Conservation (phyloP, 2,888 invertebrate genomes). For the Athetis lepigone region DNA sequence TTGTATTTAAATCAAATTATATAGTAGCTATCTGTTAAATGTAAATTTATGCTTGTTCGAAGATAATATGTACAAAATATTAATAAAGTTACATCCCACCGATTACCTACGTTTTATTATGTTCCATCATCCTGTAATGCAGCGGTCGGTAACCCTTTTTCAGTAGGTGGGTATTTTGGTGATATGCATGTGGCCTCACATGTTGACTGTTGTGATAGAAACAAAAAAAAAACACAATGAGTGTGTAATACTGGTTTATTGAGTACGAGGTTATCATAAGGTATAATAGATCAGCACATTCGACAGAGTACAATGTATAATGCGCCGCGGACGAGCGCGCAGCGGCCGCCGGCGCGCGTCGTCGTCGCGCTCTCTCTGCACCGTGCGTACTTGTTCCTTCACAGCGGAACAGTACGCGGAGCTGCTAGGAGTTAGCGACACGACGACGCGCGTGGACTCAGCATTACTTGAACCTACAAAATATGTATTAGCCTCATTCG, state of each 20-base stretch:
- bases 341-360: constrained; percentile 16
- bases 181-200: too few relatives aligned
- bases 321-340: constrained; percentile 41
- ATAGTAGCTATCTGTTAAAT: constrained; percentile 58
- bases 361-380: too few relatives aligned
- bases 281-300: constrained; percentile 56
- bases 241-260: constrained; percentile 79
- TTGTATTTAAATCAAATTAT: constrained; percentile 45
- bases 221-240: constrained; percentile 1
- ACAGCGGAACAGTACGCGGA: not conserved
- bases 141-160: too few relatives aligned
- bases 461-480: constrained; percentile 19
- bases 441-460: constrained; percentile 1
- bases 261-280: constrained; percentile 70
- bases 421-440: not conserved
- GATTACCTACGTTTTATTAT: constrained; percentile 2
- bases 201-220: not conserved
- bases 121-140: too few relatives aligned
- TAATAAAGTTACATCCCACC: constrained; percentile 64
- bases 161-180: too few relatives aligned
- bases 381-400: too few relatives aligned
- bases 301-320: constrained; percentile 57
- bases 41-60: constrained; percentile 66
- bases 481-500: constrained; percentile 53
- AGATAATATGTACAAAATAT: constrained; percentile 68